phyloP scores from a whole-genome alignment of 2,888 invertebrate species.

The Drepana falcataria region DNA sequence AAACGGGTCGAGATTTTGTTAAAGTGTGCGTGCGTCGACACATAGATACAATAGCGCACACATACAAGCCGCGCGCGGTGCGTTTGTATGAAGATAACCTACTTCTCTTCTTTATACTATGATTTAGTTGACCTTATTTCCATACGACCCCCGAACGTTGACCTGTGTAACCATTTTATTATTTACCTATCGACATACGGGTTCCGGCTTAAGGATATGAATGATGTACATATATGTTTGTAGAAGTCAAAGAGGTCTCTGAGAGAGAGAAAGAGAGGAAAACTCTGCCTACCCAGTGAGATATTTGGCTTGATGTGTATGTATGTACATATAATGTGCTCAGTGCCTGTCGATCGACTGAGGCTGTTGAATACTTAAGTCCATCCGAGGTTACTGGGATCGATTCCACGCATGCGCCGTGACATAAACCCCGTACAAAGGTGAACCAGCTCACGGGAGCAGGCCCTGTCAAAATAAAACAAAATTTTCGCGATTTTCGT shows the following conservation, averaged over 20 bases:
- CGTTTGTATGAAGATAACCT: no score
- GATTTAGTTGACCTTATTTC: neutral
- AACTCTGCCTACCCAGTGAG: no score
- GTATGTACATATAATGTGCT: neutral
- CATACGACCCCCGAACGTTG: neutral
- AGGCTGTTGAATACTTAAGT: constrained; percentile 31
- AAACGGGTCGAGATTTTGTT: no score
- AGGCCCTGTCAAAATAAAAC: constrained; percentile 66
- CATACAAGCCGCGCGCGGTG: no score
- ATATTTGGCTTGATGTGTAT: no score
- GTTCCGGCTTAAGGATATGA: no score
- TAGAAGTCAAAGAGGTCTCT: no score
- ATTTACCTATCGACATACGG: neutral
- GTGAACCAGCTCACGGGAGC: constrained; percentile 53
- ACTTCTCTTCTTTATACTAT: no score
- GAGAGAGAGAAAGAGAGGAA: no score
- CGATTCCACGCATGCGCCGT: constrained; percentile 65
- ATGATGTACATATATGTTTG: no score
- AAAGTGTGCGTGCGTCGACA: no score
- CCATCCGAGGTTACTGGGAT: constrained; percentile 49
- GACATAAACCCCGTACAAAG: constrained; percentile 54
- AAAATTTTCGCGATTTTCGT: constrained; percentile 42
- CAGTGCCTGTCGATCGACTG: constrained; percentile 15
- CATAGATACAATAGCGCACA: no score
- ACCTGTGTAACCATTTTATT: neutral